A percentile compares a stretch with the other conserved stretches of the same genome.
These are phyloP conservation scores for Sebastes nivosus DNA, from an alignment of 2,797 vertebrate species.

Conservation along the genomic window DNA sequence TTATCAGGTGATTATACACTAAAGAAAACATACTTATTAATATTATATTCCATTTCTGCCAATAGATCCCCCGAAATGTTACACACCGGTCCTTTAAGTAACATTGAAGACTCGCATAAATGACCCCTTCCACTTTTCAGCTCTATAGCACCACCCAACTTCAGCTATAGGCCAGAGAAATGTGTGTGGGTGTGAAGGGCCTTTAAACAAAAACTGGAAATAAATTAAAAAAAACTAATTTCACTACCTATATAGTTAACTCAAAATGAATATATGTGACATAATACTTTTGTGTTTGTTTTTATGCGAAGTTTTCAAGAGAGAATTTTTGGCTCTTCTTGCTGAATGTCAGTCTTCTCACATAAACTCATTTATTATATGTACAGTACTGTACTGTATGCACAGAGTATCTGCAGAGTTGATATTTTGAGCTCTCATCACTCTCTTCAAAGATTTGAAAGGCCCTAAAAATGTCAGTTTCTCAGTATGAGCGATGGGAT, in stretches of 20 bases:
- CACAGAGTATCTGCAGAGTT: not conserved
- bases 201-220: not conserved
- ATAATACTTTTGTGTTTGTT: not conserved
- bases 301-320: not conserved
- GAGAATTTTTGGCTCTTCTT: not conserved
- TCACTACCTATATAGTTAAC: not conserved
- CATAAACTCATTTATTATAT: not conserved
- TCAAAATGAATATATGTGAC: not conserved
- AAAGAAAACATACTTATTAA: too few species aligned
- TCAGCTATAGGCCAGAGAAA: not conserved
- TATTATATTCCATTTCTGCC: too few species aligned
- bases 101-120: not conserved
- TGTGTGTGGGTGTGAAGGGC: not conserved
- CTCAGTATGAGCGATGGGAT: not conserved
- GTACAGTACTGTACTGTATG: not conserved
- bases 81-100: not conserved
- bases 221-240: not conserved
- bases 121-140: not conserved
- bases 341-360: not conserved
- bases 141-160: not conserved
- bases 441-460: not conserved
- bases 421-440: not conserved
- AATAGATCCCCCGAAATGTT: too few species aligned
- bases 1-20: too few species aligned
- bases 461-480: not conserved